Base-by-base conservation (phyloP, 2,113 vertebrate species). In the Engystomops pustulosus region DNA sequence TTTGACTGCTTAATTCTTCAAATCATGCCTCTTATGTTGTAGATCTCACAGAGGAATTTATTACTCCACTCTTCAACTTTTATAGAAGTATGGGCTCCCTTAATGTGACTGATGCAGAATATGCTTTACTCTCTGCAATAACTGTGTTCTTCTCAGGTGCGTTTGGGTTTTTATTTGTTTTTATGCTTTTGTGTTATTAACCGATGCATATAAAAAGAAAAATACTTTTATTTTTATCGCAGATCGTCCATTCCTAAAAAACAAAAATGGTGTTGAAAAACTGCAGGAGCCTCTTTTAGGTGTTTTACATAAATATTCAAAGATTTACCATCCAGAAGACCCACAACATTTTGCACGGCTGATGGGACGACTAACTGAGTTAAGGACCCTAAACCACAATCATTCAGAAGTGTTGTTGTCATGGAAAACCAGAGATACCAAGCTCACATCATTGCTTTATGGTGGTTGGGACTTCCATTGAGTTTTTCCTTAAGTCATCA, bases 101-200 rank as follows among this genome's bases (percentile, higher is more conserved):
- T 51, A 91, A 91, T n/a, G 91, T 97, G 86, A 95, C 93, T 0
- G 96, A 96, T 84, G 91, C 91, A 0, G 96, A 99, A 62, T 98
- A 98, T n/a, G 89, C 95, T 8, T 92, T 99, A 77, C 96, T 98
- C 12, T 93, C 94, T 7, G 97, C 96, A 12, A 96, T 95, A 15
- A 93, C 93, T 0, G 93, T 99, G 71, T 93, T 97, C 85, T 99
- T 96, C 86, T 96, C 97, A 95, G 96, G 97, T 99, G 90, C 4
- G 47, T 20, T 60, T n/a, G n/a, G n/a, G n/a, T n/a, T n/a, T n/a
- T n/a, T 27, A 55, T 4, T 18, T 14, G 25, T 44, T 60, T 74
- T 71, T 8, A 41, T 41, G 38, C 38, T 41, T n/a, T n/a, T n/a
- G n/a, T n/a, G n/a, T 41, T 41, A 5, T 74, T 27, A 47, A 7